These are phyloP conservation scores for Orthosia gracilis DNA, from an alignment of 2,888 invertebrate species.

Conservation along the genomic window DNA sequence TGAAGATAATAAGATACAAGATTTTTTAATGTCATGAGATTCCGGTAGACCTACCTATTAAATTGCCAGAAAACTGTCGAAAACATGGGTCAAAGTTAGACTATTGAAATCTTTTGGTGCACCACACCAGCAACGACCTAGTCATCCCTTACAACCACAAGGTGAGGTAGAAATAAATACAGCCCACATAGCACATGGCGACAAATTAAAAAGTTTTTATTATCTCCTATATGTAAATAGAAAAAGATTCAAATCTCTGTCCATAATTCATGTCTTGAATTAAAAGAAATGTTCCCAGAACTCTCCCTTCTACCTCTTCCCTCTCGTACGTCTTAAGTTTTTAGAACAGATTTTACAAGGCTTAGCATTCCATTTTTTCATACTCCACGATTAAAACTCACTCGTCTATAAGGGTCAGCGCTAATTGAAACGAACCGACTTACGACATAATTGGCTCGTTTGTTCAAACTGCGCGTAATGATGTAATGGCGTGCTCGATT, in stretches of 20 bases:
- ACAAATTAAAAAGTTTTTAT: no score
- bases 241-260: no score
- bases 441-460: slow-evolving; percentile 62
- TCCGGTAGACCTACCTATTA: no score
- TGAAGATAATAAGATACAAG: no score
- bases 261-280: neutral
- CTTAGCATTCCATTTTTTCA: slow-evolving; percentile 16
- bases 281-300: neutral
- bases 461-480: slow-evolving; percentile 67
- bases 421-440: slow-evolving; percentile 65
- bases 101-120: no score
- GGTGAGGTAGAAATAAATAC: neutral
- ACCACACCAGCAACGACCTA: neutral
- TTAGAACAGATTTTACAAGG: no score
- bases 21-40: no score
- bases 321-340: neutral
- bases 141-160: neutral
- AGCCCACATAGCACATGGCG: neutral
- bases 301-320: no score
- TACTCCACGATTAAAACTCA: slow-evolving; percentile 18
- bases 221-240: no score
- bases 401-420: slow-evolving; percentile 34
- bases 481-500: slow-evolving; percentile 70
- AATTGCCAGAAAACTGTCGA: no score
- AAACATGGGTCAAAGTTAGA: no score